Evolutionary conservation across 1,140 invertebrate species (phyloP).

Genomic region (Helicoverpa zea): DNA sequence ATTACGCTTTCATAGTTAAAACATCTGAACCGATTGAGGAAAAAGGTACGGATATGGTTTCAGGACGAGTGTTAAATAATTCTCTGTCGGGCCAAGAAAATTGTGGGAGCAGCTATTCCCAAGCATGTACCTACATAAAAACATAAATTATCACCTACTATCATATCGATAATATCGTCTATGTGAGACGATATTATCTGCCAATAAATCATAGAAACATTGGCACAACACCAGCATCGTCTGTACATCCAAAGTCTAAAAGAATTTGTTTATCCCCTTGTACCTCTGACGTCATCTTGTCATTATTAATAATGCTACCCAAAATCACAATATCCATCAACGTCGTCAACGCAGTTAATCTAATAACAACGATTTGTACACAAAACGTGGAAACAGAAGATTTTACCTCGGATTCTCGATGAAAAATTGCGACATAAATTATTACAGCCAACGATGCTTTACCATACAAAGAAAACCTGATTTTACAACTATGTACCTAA

Average conservation of each 20-base stretch:
- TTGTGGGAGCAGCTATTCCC: no score
- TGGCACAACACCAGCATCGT: neutral
- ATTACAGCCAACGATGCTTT: slow-evolving; percentile 18
- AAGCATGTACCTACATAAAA: neutral
- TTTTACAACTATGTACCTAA: no score
- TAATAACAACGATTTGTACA: slow-evolving; percentile 49
- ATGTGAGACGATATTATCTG: neutral
- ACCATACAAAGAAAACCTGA: neutral
- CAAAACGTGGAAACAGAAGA: slow-evolving; percentile 35
- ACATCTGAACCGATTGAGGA: no score
- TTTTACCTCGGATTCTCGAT: slow-evolving; percentile 20
- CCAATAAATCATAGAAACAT: neutral
- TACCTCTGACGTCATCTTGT: slow-evolving; percentile 26
- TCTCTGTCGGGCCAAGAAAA: no score
- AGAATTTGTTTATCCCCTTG: neutral
- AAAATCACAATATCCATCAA: slow-evolving; percentile 46
- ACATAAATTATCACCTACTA: neutral
- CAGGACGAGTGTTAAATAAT: no score
- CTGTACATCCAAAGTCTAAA: neutral
- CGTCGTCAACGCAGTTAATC: slow-evolving; percentile 42
- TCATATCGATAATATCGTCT: no score
- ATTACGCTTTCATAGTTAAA: no score
- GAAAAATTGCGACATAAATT: slow-evolving; percentile 34
- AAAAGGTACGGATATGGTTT: no score
- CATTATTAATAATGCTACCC: slow-evolving; percentile 41